These are phyloP conservation scores for Tarsius wallacei DNA, from an alignment of 2,797 vertebrate species.

Conservation along the genomic window DNA sequence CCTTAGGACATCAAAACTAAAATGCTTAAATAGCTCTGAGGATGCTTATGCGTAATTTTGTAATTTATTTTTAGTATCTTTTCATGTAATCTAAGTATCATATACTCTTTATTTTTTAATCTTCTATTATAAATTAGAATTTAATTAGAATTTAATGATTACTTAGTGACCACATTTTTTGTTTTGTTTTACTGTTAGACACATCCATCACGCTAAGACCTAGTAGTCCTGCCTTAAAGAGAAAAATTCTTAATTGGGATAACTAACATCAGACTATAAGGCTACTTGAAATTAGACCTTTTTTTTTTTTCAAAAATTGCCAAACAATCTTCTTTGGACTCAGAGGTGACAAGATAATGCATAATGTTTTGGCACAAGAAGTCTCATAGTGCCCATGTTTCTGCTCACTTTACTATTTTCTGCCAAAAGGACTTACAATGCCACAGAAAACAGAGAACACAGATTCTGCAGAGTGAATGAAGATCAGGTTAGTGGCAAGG, in stretches of 20 bases:
- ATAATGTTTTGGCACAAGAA: not conserved
- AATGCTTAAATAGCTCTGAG: not conserved
- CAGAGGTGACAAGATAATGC: not conserved
- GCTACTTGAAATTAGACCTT: not conserved
- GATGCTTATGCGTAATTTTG: conserved; percentile 7
- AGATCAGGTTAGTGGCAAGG: not conserved
- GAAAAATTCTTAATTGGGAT: conserved; percentile 23
- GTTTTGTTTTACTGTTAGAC: not conserved
- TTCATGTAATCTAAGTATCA: conserved; percentile 6
- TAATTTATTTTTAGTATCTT: not conserved
- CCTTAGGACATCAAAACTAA: conserved; percentile 23
- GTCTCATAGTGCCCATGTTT: conserved; percentile 4
- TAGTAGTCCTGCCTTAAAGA: conserved; percentile 22
- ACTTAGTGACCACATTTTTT: not conserved
- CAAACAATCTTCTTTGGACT: not conserved
- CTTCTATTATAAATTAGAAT: conserved; percentile 22
- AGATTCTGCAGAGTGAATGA: not conserved
- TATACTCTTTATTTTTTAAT: not conserved
- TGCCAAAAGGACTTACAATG: conserved; percentile 39
- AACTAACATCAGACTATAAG: conserved; percentile 20
- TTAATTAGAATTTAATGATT: conserved; percentile 53
- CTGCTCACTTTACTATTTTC: not conserved
- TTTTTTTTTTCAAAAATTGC: not conserved
- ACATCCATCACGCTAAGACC: not conserved
- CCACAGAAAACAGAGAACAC: not conserved